These are phyloP conservation scores for Chionis minor DNA, from an alignment of 2,113 vertebrate genomes.

Conservation along the genomic window DNA sequence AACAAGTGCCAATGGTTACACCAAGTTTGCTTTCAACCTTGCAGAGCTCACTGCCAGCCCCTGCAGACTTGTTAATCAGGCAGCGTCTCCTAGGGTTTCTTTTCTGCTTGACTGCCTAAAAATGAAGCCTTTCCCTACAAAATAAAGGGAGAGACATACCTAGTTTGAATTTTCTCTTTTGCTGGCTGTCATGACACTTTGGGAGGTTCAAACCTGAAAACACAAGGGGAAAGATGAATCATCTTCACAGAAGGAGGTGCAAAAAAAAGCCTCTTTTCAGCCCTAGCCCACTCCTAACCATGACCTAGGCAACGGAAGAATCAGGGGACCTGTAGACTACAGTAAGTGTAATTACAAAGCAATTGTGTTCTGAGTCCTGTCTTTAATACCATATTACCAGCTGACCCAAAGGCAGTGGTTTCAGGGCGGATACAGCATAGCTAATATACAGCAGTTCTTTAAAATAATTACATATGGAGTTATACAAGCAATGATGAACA, in stretches of 20 bases:
- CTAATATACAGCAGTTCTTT: background rate
- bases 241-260: background rate
- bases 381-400: background rate
- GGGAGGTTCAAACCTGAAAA: background rate
- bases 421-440: background rate
- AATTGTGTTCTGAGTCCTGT: background rate
- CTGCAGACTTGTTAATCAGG: background rate
- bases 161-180: background rate
- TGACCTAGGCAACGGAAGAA: background rate
- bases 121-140: background rate
- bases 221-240: background rate
- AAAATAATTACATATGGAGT: background rate
- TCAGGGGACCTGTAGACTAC: background rate
- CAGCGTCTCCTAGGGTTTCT: background rate
- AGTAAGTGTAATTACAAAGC: background rate
- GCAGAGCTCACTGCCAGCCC: background rate
- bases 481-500: background rate
- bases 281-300: background rate
- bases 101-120: background rate
- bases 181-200: background rate
- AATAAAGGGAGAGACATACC: background rate
- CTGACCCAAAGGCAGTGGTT: background rate
- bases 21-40: slow-evolving; percentile 20
- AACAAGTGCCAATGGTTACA: slow-evolving; percentile 32
- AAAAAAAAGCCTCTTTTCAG: background rate